Evolutionary conservation across 2,113 vertebrate genomes (phyloP).

Genomic region (Dissostichus mawsoni): DNA sequence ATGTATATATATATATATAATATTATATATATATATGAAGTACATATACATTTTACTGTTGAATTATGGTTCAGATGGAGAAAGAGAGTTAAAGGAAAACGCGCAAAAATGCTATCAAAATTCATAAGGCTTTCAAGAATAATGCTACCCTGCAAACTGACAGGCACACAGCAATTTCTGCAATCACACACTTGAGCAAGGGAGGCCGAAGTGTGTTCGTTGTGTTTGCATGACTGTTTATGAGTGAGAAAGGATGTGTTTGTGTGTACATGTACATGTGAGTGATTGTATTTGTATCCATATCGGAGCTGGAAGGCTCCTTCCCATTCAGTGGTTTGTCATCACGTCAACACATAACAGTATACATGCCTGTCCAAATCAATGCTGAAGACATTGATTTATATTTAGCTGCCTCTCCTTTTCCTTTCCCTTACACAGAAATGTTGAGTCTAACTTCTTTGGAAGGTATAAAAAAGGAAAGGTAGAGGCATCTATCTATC

Average conservation of each 20-base stretch:
- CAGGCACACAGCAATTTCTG: constrained; percentile 51
- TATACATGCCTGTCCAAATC: constrained; percentile 44
- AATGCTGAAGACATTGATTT: constrained; percentile 38
- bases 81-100: constrained; percentile 17
- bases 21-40: too few species aligned
- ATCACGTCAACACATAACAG: constrained; percentile 48
- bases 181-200: constrained; percentile 54
- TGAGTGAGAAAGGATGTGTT: constrained; percentile 3
- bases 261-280: background rate
- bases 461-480: background rate
- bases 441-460: background rate
- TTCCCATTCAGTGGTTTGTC: constrained; percentile 52
- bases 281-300: constrained; percentile 3
- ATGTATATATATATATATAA: too few species aligned
- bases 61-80: constrained; percentile 19
- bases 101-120: constrained; percentile 68
- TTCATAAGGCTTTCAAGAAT: constrained; percentile 54
- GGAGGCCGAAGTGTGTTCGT: constrained; percentile 21
- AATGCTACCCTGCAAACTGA: constrained; percentile 59
- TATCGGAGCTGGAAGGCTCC: constrained; percentile 29
- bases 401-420: background rate
- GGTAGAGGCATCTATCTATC: background rate
- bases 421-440: background rate
- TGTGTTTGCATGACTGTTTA: constrained; percentile 5
- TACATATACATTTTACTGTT: background rate